phyloP scores from a whole-genome alignment of 2,113 vertebrate genomes.

The Carollia perspicillata region DNA sequence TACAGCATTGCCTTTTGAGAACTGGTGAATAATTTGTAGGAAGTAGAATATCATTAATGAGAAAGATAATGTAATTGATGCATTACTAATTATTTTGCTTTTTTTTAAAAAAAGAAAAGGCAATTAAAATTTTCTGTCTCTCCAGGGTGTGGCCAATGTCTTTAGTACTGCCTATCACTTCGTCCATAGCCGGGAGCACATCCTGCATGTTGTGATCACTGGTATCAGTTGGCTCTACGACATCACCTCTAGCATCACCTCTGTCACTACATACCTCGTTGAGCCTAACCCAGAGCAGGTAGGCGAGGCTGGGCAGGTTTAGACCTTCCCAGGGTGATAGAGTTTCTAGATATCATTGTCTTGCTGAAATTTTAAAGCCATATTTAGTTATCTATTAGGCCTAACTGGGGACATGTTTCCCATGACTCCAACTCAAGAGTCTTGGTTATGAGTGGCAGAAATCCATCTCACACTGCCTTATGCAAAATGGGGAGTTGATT shows the following conservation, averaged over 20 bases:
- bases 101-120: constrained; percentile 18
- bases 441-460: background rate
- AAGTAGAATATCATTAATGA: background rate
- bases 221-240: constrained; percentile 80
- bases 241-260: constrained; percentile 55
- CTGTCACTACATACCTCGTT: constrained; percentile 72
- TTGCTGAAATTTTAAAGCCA: background rate
- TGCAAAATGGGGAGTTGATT: background rate
- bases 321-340: background rate
- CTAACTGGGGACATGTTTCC: background rate
- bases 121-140: constrained; percentile 52
- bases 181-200: constrained; percentile 68
- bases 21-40: background rate
- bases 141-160: constrained; percentile 80
- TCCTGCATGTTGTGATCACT: constrained; percentile 76
- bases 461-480: background rate
- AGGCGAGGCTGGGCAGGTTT: background rate
- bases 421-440: background rate
- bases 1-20: constrained; percentile 15
- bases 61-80: background rate
- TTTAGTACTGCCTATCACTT: constrained; percentile 85
- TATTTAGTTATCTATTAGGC: background rate
- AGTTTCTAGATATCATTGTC: background rate
- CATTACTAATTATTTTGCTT: background rate
- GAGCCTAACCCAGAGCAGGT: constrained; percentile 78